Base-by-base conservation (phyloP, 2,888 invertebrate species). In the Eupithecia exiguata region DNA sequence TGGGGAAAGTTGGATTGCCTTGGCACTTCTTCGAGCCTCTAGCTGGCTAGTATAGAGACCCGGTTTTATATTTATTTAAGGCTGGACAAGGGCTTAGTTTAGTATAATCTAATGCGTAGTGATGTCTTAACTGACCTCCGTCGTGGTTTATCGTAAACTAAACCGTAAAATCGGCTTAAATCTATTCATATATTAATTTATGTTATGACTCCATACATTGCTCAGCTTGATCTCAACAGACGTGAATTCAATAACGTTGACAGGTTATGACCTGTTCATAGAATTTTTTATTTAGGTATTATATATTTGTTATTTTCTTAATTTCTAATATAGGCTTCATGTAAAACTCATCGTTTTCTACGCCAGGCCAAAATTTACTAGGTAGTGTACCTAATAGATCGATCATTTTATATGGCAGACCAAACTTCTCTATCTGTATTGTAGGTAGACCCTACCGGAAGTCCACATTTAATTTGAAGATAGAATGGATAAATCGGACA, bases 51-150 rank as follows among this genome's bases (percentile, higher is more conserved):
- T 62, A 35, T 18, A 62, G 18, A 35, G 18, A 16, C 30, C 25
- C 35, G 35, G 18, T 62, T 62, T 35, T 35, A 30, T 18, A n/a
- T 62, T 35, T 18, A 18, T 35, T 62, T 62, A 35, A 62, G 9
- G 18, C 3, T 35, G 18, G 62, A 61, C 35, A 62, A 35, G 62
- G 35, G 18, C 9, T 35, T 35, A 35, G 49, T 49, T 58, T 25
- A 58, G 12, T 53, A 21, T 6, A 12, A 68, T n/a, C 16, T 25
- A 69, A 58, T 58, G 58, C 21, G 25, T 25, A 25, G 21, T 69
- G 86, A 84, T 89, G 89, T 90, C 89, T 89, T 76, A 77, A 43
- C 61, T 81, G 62, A 62, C 35, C 35, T 62, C 18, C 35, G 35
- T 62, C 62, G 18, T 25, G 25, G 25, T 35, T 62, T 7, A 62